Base-by-base conservation (phyloP, 2,113 vertebrate genomes). In the Cyanocitta stelleri region DNA sequence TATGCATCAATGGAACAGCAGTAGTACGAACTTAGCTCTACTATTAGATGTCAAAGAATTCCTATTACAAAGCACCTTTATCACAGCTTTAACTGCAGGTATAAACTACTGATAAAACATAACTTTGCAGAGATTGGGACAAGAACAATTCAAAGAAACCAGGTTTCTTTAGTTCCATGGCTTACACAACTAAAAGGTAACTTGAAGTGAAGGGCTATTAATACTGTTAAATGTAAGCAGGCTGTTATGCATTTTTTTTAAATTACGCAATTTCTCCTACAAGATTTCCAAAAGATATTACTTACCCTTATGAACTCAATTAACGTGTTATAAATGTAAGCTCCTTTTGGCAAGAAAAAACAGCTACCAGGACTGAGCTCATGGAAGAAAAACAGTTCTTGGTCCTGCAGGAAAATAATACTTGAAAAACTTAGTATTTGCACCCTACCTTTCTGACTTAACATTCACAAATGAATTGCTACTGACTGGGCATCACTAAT, bases 331-430 rank as follows among this genome's bases (percentile, higher is more conserved):
- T 99, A 99, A 98, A 99, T 98, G 94, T 98, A 99, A 58, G 99
- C 98, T 92, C 99, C 99, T 86, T 99, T 99, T 2, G 99, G 99
- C 94, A 99, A 96, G 97, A 99, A 99, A 94, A 99, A 99, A 95
- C 99, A 99, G 97, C 99, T 99, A 71, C 99, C 99, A 64, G 99
- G 99, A 95, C 99, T 99, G 91, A 99, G 98, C 68, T 99, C 99
- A 87, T 99, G 99, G 95, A 99, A 99, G 98, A 99, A 99, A 97
- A 99, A 99, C 9, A 99, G 97, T 80, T 99, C 99, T 96, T 99
- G 99, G 80, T 99, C 99, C 99, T 99, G 91, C n/a, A 93, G 54
- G 56, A 96, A 84, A 89, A 89, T 3, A 63, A 11, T 24, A 80
- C 69, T 95, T 95, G 68, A 98, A 98, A 96, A 98, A 98, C 97